phyloP scores from a whole-genome alignment of 2,888 invertebrate species.

The Cataglyphis altisquamis region DNA sequence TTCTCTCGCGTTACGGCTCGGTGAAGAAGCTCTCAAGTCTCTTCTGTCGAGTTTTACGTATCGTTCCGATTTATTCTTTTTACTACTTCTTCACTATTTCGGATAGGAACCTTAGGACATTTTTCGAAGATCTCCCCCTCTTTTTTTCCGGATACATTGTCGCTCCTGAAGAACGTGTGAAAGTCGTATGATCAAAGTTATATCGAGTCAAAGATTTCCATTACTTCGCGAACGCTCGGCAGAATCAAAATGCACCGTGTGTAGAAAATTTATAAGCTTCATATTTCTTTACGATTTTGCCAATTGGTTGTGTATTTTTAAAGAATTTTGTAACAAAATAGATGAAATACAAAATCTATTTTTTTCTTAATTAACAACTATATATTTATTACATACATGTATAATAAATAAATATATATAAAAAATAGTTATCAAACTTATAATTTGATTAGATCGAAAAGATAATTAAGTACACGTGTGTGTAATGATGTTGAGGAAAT shows the following conservation, averaged over 20 bases:
- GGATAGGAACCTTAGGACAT: slow-evolving; percentile 30
- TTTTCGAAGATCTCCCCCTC: background rate
- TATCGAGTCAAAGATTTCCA: slow-evolving; percentile 1
- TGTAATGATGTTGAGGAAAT: background rate
- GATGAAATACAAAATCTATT: background rate
- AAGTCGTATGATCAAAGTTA: slow-evolving; percentile 20
- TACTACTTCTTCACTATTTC: slow-evolving; percentile 35
- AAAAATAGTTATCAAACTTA: background rate
- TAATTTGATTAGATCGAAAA: background rate
- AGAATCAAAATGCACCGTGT: background rate
- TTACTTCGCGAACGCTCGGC: slow-evolving; percentile 5
- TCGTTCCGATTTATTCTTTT: slow-evolving; percentile 38
- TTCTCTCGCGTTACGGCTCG: slow-evolving; percentile 30
- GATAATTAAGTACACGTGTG: background rate
- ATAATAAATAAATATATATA: background rate
- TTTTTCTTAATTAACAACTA: background rate
- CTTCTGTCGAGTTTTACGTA: slow-evolving; percentile 44
- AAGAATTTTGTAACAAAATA: background rate
- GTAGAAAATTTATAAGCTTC: slow-evolving; percentile 3
- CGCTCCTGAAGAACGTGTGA: slow-evolving; percentile 11
- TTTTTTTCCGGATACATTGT: slow-evolving; percentile 23
- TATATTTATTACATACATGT: background rate
- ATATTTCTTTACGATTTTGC: background rate
- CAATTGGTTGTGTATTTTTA: background rate
- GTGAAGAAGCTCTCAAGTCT: slow-evolving; percentile 30